phyloP scores from a whole-genome alignment of 2,797 vertebrate genomes.

The Perodicticus potto region DNA sequence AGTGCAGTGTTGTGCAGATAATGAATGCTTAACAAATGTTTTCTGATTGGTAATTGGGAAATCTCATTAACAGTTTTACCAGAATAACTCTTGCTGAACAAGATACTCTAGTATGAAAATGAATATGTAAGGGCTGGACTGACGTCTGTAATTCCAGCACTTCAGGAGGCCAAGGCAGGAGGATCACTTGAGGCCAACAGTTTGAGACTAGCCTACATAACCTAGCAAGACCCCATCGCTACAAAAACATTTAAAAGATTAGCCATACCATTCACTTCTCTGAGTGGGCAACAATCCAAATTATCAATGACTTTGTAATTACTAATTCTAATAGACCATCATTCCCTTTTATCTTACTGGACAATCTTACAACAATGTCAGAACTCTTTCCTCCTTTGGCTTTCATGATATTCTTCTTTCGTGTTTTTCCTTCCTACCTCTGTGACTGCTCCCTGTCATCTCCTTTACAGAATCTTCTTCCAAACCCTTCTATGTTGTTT shows the following conservation, averaged over 20 bases:
- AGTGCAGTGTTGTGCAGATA: background rate
- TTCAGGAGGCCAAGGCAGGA: background rate
- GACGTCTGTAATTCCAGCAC: background rate
- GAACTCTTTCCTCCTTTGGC: conserved; percentile 4
- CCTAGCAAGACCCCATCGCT: background rate
- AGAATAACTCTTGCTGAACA: conserved; percentile 36
- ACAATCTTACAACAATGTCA: background rate
- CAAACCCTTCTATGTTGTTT: background rate
- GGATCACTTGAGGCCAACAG: background rate
- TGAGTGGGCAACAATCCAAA: conserved; percentile 33
- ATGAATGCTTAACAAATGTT: conserved; percentile 24
- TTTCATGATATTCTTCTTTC: background rate
- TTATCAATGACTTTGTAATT: background rate
- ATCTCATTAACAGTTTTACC: conserved; percentile 7
- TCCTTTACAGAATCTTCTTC: conserved; percentile 13
- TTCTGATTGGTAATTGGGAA: conserved; percentile 41
- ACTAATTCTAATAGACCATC: background rate
- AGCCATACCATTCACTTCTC: background rate
- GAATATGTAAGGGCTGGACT: background rate
- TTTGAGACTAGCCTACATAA: background rate
- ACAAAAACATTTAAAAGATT: background rate
- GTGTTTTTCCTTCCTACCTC: background rate
- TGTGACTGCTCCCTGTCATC: background rate
- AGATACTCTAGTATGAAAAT: conserved; percentile 26
- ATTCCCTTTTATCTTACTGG: background rate